A percentile compares a stretch with the other conserved stretches of the same genome.
Evolutionary conservation across 2,797 vertebrate genomes (phyloP).

Genomic region (Helicolenus hilgendorfi): DNA sequence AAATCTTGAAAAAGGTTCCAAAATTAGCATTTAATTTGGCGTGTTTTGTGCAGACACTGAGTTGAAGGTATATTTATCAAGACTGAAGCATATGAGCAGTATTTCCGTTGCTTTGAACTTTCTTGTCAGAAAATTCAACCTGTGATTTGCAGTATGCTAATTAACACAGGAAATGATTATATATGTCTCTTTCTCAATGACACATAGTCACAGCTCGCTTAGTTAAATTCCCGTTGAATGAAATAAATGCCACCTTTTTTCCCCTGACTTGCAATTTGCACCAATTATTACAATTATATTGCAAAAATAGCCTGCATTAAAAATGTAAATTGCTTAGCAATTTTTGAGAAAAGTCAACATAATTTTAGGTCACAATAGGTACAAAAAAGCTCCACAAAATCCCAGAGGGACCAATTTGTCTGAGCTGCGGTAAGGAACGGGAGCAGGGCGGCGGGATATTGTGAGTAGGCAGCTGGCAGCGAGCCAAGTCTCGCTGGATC

Average conservation of each 20-base stretch:
- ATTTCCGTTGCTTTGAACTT: constrained; percentile 27
- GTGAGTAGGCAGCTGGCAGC: constrained; percentile 63
- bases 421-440: constrained; percentile 56
- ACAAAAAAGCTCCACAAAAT: constrained; percentile 56
- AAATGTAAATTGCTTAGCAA: constrained; percentile 54
- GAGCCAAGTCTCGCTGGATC: constrained; percentile 59
- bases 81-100: neutral
- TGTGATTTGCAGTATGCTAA: constrained; percentile 36
- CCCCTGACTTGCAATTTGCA: constrained; percentile 39
- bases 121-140: constrained; percentile 18
- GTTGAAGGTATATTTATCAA: constrained; percentile 18
- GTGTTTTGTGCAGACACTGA: constrained; percentile 13
- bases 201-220: constrained; percentile 18
- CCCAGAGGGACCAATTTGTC: constrained; percentile 75
- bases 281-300: constrained; percentile 49
- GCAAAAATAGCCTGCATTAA: constrained; percentile 47
- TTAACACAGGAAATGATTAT: constrained; percentile 30
- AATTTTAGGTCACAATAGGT: constrained; percentile 64
- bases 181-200: constrained; percentile 13
- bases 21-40: neutral
- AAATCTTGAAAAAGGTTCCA: neutral
- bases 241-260: constrained; percentile 13
- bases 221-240: constrained; percentile 7
- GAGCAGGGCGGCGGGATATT: constrained; percentile 34
- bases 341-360: constrained; percentile 38